Conservation (phyloP, 2,888 invertebrate species). For the Cheilosia vernalis region DNA sequence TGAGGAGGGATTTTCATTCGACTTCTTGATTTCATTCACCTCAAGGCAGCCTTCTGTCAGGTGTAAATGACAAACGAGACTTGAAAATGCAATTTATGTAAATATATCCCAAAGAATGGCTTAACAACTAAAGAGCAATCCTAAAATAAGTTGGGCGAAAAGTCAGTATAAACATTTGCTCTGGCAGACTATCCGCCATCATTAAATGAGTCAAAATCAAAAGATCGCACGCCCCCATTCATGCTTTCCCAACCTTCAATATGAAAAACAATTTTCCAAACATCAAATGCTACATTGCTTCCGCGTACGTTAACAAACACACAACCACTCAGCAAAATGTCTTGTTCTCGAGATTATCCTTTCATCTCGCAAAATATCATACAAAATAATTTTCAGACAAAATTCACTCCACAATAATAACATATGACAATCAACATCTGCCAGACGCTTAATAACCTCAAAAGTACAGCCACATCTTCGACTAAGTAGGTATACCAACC, state of each 20-base stretch:
- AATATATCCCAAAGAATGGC: too few relatives aligned
- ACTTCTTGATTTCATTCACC: too few relatives aligned
- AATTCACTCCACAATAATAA: not conserved
- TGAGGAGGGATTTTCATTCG: not conserved
- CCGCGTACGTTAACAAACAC: not conserved
- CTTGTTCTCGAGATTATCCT: not conserved
- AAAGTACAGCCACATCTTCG: constrained; percentile 15
- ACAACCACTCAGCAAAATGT: not conserved
- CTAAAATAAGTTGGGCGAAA: not conserved
- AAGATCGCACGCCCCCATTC: too few relatives aligned
- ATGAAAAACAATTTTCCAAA: too few relatives aligned
- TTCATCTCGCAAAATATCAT: constrained; percentile 29
- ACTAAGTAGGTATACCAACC: constrained; percentile 24
- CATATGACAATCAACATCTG: constrained; percentile 43
- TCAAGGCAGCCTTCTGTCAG: too few relatives aligned
- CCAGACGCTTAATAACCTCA: constrained; percentile 16
- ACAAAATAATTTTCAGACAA: constrained; percentile 9
- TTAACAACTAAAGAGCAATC: too few relatives aligned
- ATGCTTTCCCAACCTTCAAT: too few relatives aligned
- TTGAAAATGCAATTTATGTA: too few relatives aligned
- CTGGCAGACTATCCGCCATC: too few relatives aligned
- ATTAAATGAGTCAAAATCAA: too few relatives aligned
- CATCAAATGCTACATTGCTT: too few relatives aligned
- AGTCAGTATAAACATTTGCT: not conserved
- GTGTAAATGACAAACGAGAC: too few relatives aligned